A percentile compares a stretch with the other conserved stretches of the same genome.
phyloP scores from a whole-genome alignment of 2,797 vertebrate species.

The Ctenopoma multispine region DNA sequence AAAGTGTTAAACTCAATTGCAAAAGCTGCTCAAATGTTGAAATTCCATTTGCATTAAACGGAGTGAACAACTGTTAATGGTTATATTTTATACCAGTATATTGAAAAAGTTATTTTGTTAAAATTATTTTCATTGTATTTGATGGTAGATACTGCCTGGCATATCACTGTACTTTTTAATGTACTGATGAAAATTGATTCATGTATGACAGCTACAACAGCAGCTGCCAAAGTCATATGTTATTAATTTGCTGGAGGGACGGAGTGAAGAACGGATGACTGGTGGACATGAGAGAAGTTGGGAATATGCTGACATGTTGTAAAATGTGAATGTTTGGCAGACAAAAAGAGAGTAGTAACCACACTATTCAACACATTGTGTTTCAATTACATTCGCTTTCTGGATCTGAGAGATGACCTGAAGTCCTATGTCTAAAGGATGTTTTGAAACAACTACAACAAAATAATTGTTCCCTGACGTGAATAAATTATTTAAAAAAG shows the following conservation, averaged over 20 bases:
- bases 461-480: slow-evolving; percentile 5
- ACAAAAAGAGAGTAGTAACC: slow-evolving; percentile 22
- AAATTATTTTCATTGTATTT: slow-evolving; percentile 27
- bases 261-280: slow-evolving; percentile 60
- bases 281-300: slow-evolving; percentile 46
- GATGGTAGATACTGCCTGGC: slow-evolving; percentile 7
- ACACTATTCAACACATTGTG: slow-evolving; percentile 16
- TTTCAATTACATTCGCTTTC: neutral
- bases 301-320: slow-evolving; percentile 47
- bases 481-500: neutral
- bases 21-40: slow-evolving; percentile 20
- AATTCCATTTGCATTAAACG: neutral
- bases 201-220: slow-evolving; percentile 45
- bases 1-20: slow-evolving; percentile 35
- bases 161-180: slow-evolving; percentile 41
- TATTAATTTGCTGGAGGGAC: slow-evolving; percentile 56
- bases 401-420: neutral
- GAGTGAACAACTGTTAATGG: neutral
- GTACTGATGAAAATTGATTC: slow-evolving; percentile 58
- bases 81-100: too few species aligned
- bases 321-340: slow-evolving; percentile 36
- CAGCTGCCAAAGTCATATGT: slow-evolving; percentile 64
- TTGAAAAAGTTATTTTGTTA: too few species aligned
- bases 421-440: slow-evolving; percentile 4
- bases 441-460: slow-evolving; percentile 4